A percentile compares a stretch with the other conserved stretches of the same genome.
phyloP scores from a whole-genome alignment of 2,113 vertebrate species.

The Oreocharis arfaki region DNA sequence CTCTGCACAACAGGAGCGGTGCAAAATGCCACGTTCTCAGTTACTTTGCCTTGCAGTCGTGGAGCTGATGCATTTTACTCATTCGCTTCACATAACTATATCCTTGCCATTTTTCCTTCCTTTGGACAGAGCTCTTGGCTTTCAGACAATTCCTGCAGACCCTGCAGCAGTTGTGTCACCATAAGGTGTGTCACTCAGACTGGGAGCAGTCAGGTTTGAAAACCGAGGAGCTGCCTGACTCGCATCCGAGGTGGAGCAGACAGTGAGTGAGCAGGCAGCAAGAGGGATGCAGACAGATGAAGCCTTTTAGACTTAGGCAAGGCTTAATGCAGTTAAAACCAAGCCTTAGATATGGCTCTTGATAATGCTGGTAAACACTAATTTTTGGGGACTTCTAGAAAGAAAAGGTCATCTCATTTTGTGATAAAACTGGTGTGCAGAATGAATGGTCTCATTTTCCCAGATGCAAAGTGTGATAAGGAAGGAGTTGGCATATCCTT shows the following conservation, averaged over 20 bases:
- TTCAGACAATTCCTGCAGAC: slow-evolving; percentile 55
- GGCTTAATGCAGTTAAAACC: background rate
- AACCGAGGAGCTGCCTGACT: slow-evolving; percentile 25
- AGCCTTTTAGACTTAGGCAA: background rate
- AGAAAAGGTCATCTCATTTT: background rate
- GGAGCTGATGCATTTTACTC: background rate
- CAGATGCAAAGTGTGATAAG: background rate
- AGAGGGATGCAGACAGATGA: background rate
- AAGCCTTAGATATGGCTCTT: background rate
- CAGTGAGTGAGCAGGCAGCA: background rate
- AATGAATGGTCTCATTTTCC: background rate
- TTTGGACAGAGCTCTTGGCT: slow-evolving; percentile 50
- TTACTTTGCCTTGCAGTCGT: background rate
- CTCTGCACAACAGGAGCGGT: background rate
- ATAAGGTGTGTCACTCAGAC: slow-evolving; percentile 45
- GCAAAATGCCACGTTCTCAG: background rate
- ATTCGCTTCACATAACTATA: slow-evolving; percentile 26
- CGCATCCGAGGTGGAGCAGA: slow-evolving; percentile 8
- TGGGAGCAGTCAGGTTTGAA: slow-evolving; percentile 50
- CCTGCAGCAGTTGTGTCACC: slow-evolving; percentile 58
- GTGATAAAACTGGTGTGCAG: background rate
- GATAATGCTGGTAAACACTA: background rate
- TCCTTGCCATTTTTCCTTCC: slow-evolving; percentile 42
- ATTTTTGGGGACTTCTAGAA: background rate
- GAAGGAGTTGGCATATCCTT: background rate